Conservation (phyloP, 1,140 invertebrate genomes). For the Pristionchus pacificus region DNA sequence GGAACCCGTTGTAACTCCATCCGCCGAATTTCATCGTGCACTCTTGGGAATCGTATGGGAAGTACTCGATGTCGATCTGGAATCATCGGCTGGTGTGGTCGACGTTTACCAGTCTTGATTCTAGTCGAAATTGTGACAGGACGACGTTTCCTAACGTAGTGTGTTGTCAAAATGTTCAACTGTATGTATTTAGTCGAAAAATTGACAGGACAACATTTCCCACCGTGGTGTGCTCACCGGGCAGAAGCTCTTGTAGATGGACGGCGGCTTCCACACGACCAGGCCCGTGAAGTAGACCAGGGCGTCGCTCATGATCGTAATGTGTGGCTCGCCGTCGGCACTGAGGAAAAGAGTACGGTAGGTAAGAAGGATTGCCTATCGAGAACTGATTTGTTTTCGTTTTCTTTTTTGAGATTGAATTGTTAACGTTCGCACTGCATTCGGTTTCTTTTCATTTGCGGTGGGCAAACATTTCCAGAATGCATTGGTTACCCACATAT, state of each 20-base stretch:
- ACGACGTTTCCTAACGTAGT: too few relatives aligned
- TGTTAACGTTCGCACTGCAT: too few relatives aligned
- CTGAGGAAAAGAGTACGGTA: slow-evolving; percentile 44
- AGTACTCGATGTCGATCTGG: slow-evolving; percentile 90
- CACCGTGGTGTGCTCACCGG: slow-evolving; percentile 61
- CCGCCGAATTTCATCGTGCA: slow-evolving; percentile 96
- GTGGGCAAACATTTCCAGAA: too few relatives aligned
- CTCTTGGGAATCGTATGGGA: slow-evolving; percentile 84
- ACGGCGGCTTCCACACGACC: slow-evolving; percentile 93
- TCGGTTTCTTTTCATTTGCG: too few relatives aligned
- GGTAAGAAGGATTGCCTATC: too few relatives aligned
- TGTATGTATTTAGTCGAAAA: too few relatives aligned
- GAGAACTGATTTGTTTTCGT: background rate
- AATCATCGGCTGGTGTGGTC: slow-evolving; percentile 53
- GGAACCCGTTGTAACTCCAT: slow-evolving; percentile 94
- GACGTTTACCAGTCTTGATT: too few relatives aligned
- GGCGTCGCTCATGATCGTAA: slow-evolving; percentile 64
- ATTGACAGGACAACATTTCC: too few relatives aligned
- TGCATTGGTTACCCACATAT: too few relatives aligned
- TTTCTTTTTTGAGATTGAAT: background rate
- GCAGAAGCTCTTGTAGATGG: slow-evolving; percentile 96
- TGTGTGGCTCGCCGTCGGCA: slow-evolving; percentile 64
- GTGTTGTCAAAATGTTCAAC: too few relatives aligned
- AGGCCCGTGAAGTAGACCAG: slow-evolving; percentile 76
- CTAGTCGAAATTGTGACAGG: too few relatives aligned